A percentile compares a stretch with the other conserved stretches of the same genome.
Conservation (phyloP, 2,797 vertebrate species). For the Eurystomus glaucurus region DNA sequence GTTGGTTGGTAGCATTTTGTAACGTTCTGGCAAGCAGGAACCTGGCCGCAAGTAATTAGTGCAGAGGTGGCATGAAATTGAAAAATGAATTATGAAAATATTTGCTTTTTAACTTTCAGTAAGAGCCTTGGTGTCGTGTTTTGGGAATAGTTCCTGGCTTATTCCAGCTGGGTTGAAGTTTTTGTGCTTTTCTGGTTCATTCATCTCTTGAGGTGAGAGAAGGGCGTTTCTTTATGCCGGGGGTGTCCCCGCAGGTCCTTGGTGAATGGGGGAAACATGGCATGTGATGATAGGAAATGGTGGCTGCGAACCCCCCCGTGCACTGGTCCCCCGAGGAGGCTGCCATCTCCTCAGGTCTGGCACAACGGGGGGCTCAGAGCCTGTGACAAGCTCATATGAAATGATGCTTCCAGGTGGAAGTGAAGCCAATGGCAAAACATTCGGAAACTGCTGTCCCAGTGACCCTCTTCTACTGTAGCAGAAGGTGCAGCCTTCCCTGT, state of each 20-base stretch:
- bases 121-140: neutral
- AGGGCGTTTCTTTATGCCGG: neutral
- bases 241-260: neutral
- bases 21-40: neutral
- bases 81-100: slow-evolving; percentile 60
- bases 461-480: neutral
- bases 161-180: neutral
- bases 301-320: neutral
- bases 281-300: neutral
- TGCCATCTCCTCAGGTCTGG: neutral
- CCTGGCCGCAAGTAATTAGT: slow-evolving; percentile 20
- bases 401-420: neutral
- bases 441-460: neutral
- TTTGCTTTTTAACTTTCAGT: slow-evolving; percentile 35
- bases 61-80: slow-evolving; percentile 56
- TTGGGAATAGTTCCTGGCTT: neutral
- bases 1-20: neutral
- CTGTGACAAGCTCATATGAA: neutral
- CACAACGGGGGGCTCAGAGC: neutral
- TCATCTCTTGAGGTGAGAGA: neutral
- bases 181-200: neutral
- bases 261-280: accelerated
- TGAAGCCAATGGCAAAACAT: neutral
- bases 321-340: neutral
- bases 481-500: neutral